Percentiles rank a stretch among this genome's conserved stretches.
phyloP scores from a whole-genome alignment of 2,113 vertebrate genomes.

The Psilopsiagon aymara region DNA sequence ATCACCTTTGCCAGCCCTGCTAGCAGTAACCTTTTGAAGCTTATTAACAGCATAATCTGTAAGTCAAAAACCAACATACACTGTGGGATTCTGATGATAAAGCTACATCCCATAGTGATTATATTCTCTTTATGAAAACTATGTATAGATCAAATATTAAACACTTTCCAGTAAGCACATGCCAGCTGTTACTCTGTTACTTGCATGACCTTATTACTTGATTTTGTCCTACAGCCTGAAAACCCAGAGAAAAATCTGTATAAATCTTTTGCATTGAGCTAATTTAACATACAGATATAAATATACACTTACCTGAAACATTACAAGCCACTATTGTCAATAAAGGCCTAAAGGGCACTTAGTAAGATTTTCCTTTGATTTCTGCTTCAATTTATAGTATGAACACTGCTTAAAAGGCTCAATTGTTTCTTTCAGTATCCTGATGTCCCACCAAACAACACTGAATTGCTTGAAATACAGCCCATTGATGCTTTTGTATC shows the following conservation, averaged over 20 bases:
- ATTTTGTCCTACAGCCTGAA: neutral
- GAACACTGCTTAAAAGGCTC: constrained; percentile 63
- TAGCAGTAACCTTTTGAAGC: neutral
- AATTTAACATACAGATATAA: neutral
- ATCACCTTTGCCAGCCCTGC: neutral
- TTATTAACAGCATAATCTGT: neutral
- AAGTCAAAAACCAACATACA: neutral
- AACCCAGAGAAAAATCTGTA: neutral
- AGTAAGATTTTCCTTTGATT: constrained; percentile 30
- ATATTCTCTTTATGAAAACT: neutral
- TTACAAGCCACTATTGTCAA: neutral
- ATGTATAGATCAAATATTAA: neutral
- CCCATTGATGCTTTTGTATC: constrained; percentile 72
- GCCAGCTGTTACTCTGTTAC: neutral
- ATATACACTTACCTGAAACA: neutral
- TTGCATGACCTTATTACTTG: neutral
- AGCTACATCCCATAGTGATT: fast-evolving
- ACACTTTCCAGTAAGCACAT: neutral
- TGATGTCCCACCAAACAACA: constrained; percentile 64
- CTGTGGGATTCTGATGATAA: neutral
- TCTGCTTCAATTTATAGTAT: constrained; percentile 41
- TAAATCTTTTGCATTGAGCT: neutral
- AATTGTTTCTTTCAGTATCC: constrained; percentile 63
- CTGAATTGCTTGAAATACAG: constrained; percentile 71
- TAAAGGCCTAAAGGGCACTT: neutral